Percentiles rank a stretch among this genome's conserved stretches.
These are phyloP conservation scores for Venturia canescens DNA, from an alignment of 1,140 invertebrate genomes.

Conservation along the genomic window DNA sequence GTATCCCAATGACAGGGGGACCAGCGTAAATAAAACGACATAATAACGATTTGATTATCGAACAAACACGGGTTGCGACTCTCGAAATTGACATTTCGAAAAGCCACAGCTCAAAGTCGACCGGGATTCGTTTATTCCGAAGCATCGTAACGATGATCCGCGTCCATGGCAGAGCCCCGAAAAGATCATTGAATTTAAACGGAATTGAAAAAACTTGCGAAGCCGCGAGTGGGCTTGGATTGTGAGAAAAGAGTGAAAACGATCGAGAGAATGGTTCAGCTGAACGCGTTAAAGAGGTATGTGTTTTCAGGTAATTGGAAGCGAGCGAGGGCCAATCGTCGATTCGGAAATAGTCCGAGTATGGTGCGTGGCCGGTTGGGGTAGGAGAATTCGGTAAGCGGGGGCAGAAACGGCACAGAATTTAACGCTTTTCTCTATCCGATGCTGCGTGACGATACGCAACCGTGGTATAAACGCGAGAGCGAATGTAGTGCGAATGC, in stretches of 20 bases:
- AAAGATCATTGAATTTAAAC: too few relatives aligned
- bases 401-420: background rate
- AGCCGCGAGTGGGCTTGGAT: too few relatives aligned
- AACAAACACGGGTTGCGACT: too few relatives aligned
- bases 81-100: too few relatives aligned
- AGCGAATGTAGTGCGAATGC: background rate
- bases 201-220: too few relatives aligned
- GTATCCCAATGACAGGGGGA: too few relatives aligned
- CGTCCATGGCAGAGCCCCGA: too few relatives aligned
- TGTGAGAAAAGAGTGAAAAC: background rate
- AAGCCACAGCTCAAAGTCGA: too few relatives aligned
- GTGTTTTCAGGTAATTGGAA: conserved; percentile 11
- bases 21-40: too few relatives aligned
- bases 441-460: background rate
- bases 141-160: too few relatives aligned
- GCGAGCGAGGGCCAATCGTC: background rate
- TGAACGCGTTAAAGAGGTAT: background rate
- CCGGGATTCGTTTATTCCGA: too few relatives aligned
- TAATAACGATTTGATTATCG: too few relatives aligned
- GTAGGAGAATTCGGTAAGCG: background rate
- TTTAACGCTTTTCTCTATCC: conserved; percentile 20
- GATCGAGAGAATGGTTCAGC: background rate
- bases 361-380: background rate
- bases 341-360: conserved; percentile 24
- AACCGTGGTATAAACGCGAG: background rate